Percentiles rank a stretch among this genome's conserved stretches.
Evolutionary conservation across 2,888 invertebrate species (phyloP).

Genomic region (Scaptomyza polygonia): DNA sequence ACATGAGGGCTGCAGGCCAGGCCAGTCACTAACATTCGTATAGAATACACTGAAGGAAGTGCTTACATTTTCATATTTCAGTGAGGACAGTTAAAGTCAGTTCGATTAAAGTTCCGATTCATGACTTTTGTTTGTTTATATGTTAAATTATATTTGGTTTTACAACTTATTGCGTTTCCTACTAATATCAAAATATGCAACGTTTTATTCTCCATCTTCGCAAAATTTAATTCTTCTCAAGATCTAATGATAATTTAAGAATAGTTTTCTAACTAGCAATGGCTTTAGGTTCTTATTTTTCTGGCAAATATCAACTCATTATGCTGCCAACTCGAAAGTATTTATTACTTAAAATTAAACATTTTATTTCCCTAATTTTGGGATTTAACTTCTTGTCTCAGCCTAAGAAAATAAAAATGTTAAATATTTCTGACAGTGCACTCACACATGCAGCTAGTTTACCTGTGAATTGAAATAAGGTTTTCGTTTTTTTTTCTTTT

Average conservation of each 20-base stretch:
- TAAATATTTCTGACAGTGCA: conserved; percentile 33
- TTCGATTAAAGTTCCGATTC: no score
- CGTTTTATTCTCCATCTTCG: no score
- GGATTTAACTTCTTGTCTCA: no score
- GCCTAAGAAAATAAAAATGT: neutral
- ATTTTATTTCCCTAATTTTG: no score
- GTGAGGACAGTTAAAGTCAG: neutral
- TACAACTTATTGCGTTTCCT: no score
- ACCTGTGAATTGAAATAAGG: conserved; percentile 45
- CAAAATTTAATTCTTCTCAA: neutral
- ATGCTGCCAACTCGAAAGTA: neutral
- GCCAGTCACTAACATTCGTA: conserved; percentile 37
- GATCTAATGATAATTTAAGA: neutral
- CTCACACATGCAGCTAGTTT: conserved; percentile 8
- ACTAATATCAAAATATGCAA: no score
- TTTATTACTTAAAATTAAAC: no score
- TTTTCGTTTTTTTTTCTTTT: conserved; percentile 45
- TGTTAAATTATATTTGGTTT: no score
- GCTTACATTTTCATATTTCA: neutral
- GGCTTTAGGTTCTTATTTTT: neutral
- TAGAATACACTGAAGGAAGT: conserved; percentile 38
- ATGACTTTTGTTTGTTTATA: no score
- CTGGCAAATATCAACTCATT: neutral
- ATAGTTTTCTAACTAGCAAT: neutral
- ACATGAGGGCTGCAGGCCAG: conserved; percentile 45